Evolutionary conservation across 2,113 vertebrate genomes (phyloP).

Genomic region (Pachypanchax playfairii): DNA sequence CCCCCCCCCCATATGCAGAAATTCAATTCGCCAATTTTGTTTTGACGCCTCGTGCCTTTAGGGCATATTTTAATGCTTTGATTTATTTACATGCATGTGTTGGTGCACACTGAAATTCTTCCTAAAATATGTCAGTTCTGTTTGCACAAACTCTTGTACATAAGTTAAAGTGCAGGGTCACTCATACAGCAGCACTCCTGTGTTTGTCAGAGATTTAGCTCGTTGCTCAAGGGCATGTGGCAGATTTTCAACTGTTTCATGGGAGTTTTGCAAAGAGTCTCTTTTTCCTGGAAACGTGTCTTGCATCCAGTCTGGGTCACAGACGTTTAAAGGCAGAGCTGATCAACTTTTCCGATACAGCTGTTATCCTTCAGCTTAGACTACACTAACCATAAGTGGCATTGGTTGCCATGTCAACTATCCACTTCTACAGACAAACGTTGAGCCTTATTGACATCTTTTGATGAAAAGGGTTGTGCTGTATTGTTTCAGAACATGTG

Average conservation of each 20-base stretch:
- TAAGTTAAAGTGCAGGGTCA: slow-evolving; percentile 28
- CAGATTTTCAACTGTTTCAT: slow-evolving; percentile 44
- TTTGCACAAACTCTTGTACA: too few relatives aligned
- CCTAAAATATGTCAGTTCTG: background rate
- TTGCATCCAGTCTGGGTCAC: slow-evolving; percentile 66
- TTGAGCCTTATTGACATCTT: slow-evolving; percentile 19
- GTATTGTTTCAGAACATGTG: slow-evolving; percentile 24
- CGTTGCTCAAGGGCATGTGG: slow-evolving; percentile 49
- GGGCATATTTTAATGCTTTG: slow-evolving; percentile 45
- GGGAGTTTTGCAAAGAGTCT: slow-evolving; percentile 43
- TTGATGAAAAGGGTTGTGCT: slow-evolving; percentile 39
- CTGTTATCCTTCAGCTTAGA: slow-evolving; percentile 66
- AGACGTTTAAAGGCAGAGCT: slow-evolving; percentile 36
- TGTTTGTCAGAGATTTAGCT: slow-evolving; percentile 6
- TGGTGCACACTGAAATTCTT: slow-evolving; percentile 7
- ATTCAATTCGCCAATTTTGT: slow-evolving; percentile 51
- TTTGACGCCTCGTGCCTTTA: slow-evolving; percentile 46
- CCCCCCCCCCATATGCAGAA: slow-evolving; percentile 40
- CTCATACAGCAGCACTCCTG: background rate
- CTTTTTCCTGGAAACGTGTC: slow-evolving; percentile 49
- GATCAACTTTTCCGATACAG: slow-evolving; percentile 48
- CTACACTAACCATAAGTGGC: slow-evolving; percentile 63
- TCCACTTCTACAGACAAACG: slow-evolving; percentile 11
- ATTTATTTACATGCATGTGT: slow-evolving; percentile 39
- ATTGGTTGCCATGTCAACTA: slow-evolving; percentile 68